Percentiles rank a stretch among this genome's conserved stretches.
Conservation (phyloP, 2,113 vertebrate genomes). For the Campylorhamphus procurvoides region DNA sequence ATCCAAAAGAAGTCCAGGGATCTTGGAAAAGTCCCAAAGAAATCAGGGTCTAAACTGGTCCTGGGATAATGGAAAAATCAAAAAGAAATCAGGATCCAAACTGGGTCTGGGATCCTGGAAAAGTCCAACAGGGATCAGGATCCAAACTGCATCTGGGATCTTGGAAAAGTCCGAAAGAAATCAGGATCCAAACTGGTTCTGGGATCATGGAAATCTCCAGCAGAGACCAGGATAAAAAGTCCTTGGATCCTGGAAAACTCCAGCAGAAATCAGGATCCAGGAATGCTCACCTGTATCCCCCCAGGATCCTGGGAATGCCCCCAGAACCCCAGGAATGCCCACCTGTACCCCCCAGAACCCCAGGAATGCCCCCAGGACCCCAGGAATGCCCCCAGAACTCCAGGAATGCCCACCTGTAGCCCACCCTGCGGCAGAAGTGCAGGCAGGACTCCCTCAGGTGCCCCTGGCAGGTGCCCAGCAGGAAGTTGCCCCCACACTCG, state of each 20-base stretch:
- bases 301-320: too few relatives aligned
- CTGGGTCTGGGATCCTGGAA: neutral
- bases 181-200: neutral
- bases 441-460: slow-evolving; percentile 89
- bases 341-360: too few relatives aligned
- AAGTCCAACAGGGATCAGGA: neutral
- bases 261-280: neutral
- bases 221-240: neutral
- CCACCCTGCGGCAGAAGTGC: slow-evolving; percentile 91
- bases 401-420: slow-evolving; percentile 80
- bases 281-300: too few relatives aligned
- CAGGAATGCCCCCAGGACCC: too few relatives aligned
- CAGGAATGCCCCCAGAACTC: too few relatives aligned
- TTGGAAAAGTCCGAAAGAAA: neutral
- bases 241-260: neutral
- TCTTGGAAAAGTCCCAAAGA: neutral
- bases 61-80: neutral
- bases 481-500: too few relatives aligned
- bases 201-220: neutral
- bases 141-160: neutral
- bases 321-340: neutral
- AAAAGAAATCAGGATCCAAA: too few relatives aligned
- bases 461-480: slow-evolving; percentile 78
- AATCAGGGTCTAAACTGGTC: neutral
- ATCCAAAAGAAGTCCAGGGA: too few relatives aligned